Percentiles rank a stretch among this genome's conserved stretches.
These are phyloP conservation scores for Lagenorhynchus albirostris DNA, from an alignment of 2,113 vertebrate genomes.

Conservation along the genomic window DNA sequence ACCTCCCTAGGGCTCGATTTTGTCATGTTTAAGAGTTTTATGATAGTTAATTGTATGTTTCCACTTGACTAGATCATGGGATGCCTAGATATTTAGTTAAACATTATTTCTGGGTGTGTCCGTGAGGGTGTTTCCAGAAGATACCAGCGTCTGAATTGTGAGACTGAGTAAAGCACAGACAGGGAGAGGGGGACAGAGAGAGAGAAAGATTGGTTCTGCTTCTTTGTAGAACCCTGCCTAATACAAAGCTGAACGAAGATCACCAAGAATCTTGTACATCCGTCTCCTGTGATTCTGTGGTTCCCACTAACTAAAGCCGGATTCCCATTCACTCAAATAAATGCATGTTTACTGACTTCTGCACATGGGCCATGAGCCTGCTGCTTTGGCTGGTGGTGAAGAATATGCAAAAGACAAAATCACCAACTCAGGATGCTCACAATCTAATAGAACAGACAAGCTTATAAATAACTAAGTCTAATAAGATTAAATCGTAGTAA, in stretches of 20 bases:
- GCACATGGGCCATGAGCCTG: fast-evolving
- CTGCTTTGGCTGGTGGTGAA: neutral
- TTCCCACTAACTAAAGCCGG: neutral
- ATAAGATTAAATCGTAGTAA: neutral
- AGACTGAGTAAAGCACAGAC: neutral
- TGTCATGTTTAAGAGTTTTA: neutral
- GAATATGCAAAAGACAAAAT: neutral
- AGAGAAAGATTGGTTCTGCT: neutral
- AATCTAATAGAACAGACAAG: neutral
- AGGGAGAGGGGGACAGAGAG: neutral
- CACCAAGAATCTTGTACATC: neutral
- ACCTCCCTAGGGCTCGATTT: neutral
- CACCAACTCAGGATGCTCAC: fast-evolving
- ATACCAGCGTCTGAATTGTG: neutral
- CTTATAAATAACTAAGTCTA: neutral
- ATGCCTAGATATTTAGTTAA: neutral
- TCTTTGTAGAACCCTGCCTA: neutral
- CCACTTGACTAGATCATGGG: neutral
- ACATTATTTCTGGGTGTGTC: neutral
- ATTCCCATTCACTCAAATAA: fast-evolving
- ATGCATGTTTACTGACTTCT: too few relatives aligned
- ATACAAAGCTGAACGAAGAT: neutral
- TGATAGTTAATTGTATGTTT: neutral
- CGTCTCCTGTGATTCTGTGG: neutral
- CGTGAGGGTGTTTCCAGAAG: neutral